A percentile compares a stretch with the other conserved stretches of the same genome.
These are phyloP conservation scores for Macaria liturata DNA, from an alignment of 2,888 invertebrate genomes.

Conservation along the genomic window DNA sequence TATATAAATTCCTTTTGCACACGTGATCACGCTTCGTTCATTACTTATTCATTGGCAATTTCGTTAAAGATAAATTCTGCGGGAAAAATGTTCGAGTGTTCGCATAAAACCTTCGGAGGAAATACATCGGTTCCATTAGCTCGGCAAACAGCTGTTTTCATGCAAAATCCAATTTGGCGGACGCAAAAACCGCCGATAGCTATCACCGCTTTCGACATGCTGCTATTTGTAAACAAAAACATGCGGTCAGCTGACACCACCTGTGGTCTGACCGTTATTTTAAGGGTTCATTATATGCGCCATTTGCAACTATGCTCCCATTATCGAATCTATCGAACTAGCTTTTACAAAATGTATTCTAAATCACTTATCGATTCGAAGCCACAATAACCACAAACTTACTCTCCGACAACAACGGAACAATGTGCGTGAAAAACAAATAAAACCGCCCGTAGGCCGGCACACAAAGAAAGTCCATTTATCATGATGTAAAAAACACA, in stretches of 20 bases:
- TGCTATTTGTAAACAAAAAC: constrained; percentile 36
- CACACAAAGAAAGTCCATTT: constrained; percentile 17
- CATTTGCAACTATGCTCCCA: background rate
- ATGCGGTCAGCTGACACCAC: constrained; percentile 28
- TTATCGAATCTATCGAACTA: background rate
- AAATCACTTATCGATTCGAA: constrained; percentile 14
- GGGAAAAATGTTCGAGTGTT: constrained; percentile 28
- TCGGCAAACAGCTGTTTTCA: constrained; percentile 32
- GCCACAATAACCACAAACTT: constrained; percentile 7
- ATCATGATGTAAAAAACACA: constrained; percentile 23
- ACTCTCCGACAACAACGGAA: constrained; percentile 8
- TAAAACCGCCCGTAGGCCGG: constrained; percentile 6
- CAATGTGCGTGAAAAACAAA: constrained; percentile 17
- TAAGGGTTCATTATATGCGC: constrained; percentile 3
- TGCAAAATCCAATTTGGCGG: constrained; percentile 30
- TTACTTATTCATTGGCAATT: constrained; percentile 30
- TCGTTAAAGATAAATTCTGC: constrained; percentile 26
- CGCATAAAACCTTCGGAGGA: constrained; percentile 28
- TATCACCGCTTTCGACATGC: constrained; percentile 25
- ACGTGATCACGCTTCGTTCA: constrained; percentile 28
- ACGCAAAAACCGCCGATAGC: constrained; percentile 23
- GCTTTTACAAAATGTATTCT: background rate
- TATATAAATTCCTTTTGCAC: constrained; percentile 44
- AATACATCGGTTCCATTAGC: constrained; percentile 28
- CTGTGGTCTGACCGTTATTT: constrained; percentile 16